Conservation (phyloP, 53 echinoderm and acorn worm genomes). For the Crossaster papposus region DNA sequence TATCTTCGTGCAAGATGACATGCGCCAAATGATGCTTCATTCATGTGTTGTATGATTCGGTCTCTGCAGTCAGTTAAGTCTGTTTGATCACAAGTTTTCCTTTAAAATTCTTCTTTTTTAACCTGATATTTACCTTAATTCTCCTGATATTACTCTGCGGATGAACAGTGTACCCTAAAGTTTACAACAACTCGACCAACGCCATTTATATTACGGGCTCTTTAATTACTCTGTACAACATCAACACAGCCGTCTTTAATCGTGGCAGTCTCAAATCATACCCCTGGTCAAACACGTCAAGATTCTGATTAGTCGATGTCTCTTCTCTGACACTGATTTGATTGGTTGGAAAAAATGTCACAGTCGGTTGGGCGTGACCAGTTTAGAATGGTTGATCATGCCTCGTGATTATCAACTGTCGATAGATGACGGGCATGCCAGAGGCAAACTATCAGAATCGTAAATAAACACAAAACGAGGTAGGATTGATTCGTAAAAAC, state of each 20-base stretch:
- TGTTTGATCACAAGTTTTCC: no score
- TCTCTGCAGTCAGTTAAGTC: no score
- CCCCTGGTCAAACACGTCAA: not conserved
- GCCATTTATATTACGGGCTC: not conserved
- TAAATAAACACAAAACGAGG: not conserved
- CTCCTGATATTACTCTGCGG: not conserved
- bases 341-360: not conserved
- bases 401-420: conserved; percentile 20
- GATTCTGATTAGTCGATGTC: conserved; percentile 14
- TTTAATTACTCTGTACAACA: conserved; percentile 26
- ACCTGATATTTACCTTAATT: not conserved
- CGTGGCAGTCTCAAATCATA: not conserved
- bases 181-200: conserved; percentile 10
- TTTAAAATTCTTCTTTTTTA: no score
- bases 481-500: not conserved
- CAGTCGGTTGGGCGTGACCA: not conserved
- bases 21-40: no score
- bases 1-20: no score
- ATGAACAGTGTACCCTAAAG: conserved; percentile 2
- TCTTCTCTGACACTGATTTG: not conserved
- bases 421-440: not conserved
- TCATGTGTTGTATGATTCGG: no score
- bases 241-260: conserved; percentile 4
- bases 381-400: not conserved
- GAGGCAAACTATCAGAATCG: not conserved